Conservation (phyloP, 92 coral and sea anemone species). For the Nematostella vectensis region DNA sequence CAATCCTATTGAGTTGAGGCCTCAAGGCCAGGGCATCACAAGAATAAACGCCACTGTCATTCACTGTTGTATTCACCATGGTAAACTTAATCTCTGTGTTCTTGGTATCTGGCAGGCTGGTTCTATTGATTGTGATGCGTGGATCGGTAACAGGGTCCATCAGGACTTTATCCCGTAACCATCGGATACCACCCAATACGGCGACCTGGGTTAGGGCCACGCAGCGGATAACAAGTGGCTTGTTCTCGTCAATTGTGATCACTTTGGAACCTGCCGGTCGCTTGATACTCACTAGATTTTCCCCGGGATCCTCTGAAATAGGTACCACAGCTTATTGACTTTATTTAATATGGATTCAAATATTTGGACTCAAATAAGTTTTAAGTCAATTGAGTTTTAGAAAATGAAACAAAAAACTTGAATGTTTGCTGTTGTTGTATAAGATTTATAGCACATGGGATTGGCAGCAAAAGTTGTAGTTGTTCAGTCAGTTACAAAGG, state of each 20-base stretch:
- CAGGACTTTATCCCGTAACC: neutral
- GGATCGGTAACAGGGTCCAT: neutral
- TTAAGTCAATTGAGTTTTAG: too few species aligned
- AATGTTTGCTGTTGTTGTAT: too few species aligned
- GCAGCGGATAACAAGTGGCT: constrained; percentile 3
- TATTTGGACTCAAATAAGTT: constrained; percentile 5
- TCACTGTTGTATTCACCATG: neutral
- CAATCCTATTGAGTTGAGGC: neutral
- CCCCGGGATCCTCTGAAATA: constrained; percentile 5
- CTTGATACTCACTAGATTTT: constrained; percentile 2
- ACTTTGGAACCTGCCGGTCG: neutral
- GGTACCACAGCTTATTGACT: neutral
- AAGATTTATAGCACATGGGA: too few species aligned
- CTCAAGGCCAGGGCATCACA: constrained; percentile 1
- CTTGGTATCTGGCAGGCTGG: neutral
- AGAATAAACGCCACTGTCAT: constrained; percentile 1
- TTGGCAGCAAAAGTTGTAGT: too few species aligned
- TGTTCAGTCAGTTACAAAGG: too few species aligned
- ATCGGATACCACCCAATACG: constrained; percentile 2
- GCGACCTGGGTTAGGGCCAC: constrained; percentile 3
- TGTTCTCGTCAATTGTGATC: neutral
- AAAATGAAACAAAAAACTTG: too few species aligned
- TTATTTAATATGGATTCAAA: too few species aligned
- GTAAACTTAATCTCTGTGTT: neutral
- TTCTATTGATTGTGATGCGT: neutral